A percentile compares a stretch with the other conserved stretches of the same genome.
These are phyloP conservation scores for Falco novaeseelandiae DNA, from an alignment of 2,797 vertebrate genomes.

Conservation along the genomic window DNA sequence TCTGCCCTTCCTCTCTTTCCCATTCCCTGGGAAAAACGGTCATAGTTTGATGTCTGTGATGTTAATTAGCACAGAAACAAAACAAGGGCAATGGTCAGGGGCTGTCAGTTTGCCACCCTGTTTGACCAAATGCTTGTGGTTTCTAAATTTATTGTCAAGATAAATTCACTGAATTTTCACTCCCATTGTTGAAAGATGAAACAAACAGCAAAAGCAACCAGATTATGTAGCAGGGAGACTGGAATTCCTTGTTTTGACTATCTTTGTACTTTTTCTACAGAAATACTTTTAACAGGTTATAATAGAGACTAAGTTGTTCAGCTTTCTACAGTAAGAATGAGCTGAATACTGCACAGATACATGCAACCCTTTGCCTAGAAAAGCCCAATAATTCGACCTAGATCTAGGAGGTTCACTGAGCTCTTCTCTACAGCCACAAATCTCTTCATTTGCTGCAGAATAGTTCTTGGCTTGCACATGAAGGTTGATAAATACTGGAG, in stretches of 20 bases:
- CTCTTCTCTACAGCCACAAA: not conserved
- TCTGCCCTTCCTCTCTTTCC: not conserved
- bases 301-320: not conserved
- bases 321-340: not conserved
- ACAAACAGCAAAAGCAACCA: not conserved
- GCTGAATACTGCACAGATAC: not conserved
- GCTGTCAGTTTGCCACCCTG: not conserved
- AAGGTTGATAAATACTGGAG: not conserved
- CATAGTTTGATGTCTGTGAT: not conserved
- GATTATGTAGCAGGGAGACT: not conserved
- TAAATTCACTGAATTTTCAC: not conserved
- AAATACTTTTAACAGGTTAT: not conserved
- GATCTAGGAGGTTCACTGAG: not conserved
- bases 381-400: not conserved
- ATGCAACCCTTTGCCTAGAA: not conserved
- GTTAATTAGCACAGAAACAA: not conserved
- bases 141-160: not conserved
- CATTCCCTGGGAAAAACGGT: not conserved
- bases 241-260: not conserved
- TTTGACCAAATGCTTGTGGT: not conserved
- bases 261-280: not conserved
- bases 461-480: not conserved
- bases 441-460: not conserved
- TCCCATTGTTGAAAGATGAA: not conserved
- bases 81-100: not conserved